These are phyloP conservation scores for Ivindomyrus marchei DNA, from an alignment of 2,113 vertebrate species.

Conservation along the genomic window DNA sequence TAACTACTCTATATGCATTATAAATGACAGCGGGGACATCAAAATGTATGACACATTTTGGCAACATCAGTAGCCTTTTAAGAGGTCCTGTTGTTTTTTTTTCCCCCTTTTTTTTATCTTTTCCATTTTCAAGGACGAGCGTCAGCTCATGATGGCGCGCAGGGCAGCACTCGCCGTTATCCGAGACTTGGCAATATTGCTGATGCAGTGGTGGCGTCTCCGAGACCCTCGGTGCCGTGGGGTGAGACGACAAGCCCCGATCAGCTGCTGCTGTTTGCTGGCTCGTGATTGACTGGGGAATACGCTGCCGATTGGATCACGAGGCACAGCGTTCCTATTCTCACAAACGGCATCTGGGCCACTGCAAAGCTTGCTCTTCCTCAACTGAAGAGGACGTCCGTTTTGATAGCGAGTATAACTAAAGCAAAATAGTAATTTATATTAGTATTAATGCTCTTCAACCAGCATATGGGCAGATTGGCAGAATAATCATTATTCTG, in stretches of 20 bases:
- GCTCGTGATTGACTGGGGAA: neutral
- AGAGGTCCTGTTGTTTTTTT: neutral
- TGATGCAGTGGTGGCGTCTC: neutral
- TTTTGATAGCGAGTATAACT: neutral
- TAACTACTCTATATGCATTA: slow-evolving; percentile 13
- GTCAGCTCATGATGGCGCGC: neutral
- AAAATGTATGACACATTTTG: slow-evolving; percentile 10
- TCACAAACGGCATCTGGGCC: neutral
- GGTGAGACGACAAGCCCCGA: neutral
- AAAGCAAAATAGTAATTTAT: neutral
- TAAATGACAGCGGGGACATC: neutral
- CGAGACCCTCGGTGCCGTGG: neutral
- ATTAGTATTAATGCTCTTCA: neutral
- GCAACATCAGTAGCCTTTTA: slow-evolving; percentile 16
- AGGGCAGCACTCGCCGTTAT: neutral
- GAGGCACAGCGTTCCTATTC: neutral
- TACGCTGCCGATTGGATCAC: neutral
- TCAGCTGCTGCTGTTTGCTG: neutral
- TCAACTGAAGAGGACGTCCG: neutral
- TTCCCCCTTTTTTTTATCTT: neutral
- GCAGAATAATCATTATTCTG: neutral
- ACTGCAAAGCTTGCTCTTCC: neutral
- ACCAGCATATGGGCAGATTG: neutral
- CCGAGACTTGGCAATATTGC: neutral
- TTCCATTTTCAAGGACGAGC: slow-evolving; percentile 1